Conservation (phyloP, 2,113 vertebrate species). For the Nasalis larvatus region DNA sequence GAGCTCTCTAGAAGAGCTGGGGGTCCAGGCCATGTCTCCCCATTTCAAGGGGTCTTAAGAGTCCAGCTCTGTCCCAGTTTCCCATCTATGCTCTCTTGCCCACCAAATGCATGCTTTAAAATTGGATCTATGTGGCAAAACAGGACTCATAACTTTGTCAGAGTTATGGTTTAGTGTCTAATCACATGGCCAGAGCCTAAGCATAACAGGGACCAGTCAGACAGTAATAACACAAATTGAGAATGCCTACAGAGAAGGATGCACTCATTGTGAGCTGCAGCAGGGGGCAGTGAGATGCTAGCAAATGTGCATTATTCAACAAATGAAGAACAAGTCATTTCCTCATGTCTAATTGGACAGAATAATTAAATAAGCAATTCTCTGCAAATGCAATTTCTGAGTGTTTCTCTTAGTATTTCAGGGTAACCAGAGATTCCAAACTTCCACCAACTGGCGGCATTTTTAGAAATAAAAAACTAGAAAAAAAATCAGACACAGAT, state of each 20-base stretch:
- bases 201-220: not conserved
- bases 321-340: not conserved
- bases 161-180: not conserved
- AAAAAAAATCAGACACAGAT: not conserved
- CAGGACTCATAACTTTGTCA: not conserved
- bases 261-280: not conserved
- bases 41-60: not conserved
- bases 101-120: not conserved
- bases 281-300: conserved; percentile 64
- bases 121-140: not conserved
- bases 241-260: not conserved
- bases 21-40: not conserved
- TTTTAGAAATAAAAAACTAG: conserved; percentile 29
- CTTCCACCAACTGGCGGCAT: not conserved
- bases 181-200: not conserved
- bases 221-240: not conserved
- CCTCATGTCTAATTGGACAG: not conserved
- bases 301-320: not conserved
- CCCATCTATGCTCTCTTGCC: not conserved
- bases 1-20: not conserved
- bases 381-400: not conserved
- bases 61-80: not conserved
- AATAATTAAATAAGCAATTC: not conserved
- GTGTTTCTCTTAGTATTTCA: not conserved
- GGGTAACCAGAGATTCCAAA: not conserved